Evolutionary conservation across 1,140 invertebrate genomes (phyloP), one percentile per base, ranked within the genome.

Genomic region (Spodoptera litura): DNA sequence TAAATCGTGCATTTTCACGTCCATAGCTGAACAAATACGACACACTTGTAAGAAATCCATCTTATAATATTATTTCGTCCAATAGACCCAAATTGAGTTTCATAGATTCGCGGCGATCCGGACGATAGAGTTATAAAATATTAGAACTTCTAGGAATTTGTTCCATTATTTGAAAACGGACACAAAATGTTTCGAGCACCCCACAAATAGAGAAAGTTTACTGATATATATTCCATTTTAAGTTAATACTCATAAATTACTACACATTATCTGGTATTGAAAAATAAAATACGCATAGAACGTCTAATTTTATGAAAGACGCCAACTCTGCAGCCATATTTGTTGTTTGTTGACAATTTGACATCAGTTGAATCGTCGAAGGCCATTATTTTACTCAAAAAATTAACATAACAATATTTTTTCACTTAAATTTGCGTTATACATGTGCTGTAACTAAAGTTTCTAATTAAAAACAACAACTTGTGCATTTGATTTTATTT

Each of bases 221-320:
- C 38, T 44, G 5, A 44, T 44, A 9, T 44, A 44, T 44, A 44
- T 44, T 44, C 38, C 12, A 58, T 70, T 75, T 15, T 20, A 58
- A 13, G 15, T 15, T 70, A 15, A 0, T 38, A 70, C 52, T 52
- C 6, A 38, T n/a, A 27, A 35, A 31, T 52, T 35, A 70, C 38
- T 15, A 53, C 66, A 20, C 51, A 49, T 11, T 27, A 51, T 52
- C 13, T 27, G 4, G 27, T 68, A 74, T 13, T 66, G 76, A 38
- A 78, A 51, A 35, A 70, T 77, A 84, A 87, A 82, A 85, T 83
- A 66, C 35, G 78, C 59, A 27, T 83, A 91, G 89, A 89, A 88
- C 89, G 90, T 92, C 91, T 91, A 91, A 71, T 87, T 87, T 68
- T 89, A 87, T 83, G 86, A 85, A 90, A 91, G 88, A 93, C 89